These are phyloP conservation scores for Pseudochaenichthys georgianus DNA, from an alignment of 2,797 vertebrate genomes.

Conservation along the genomic window DNA sequence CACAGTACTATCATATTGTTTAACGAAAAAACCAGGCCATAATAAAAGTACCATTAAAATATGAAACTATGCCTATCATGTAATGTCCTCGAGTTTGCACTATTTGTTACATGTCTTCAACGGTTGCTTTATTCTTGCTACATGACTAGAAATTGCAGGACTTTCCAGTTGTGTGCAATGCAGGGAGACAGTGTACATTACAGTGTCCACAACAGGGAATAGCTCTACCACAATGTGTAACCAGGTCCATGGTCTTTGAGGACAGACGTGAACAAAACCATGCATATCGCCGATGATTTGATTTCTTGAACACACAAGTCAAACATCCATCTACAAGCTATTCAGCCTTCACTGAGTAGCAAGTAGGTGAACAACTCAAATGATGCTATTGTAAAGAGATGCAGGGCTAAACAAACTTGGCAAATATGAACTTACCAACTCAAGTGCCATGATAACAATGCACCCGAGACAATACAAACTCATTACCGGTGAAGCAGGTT, in stretches of 20 bases:
- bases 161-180: neutral
- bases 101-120: neutral
- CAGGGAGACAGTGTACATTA: too few species aligned
- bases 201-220: too few species aligned
- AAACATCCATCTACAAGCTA: neutral
- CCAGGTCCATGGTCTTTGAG: neutral
- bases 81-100: neutral
- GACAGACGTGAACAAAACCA: neutral
- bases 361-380: neutral
- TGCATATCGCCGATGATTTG: neutral
- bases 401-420: neutral
- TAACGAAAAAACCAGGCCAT: too few species aligned
- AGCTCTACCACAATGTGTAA: too few species aligned
- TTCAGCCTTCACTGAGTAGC: neutral
- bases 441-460: neutral
- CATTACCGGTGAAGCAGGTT: neutral
- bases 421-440: neutral
- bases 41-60: too few species aligned
- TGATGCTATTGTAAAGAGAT: neutral
- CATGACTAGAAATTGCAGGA: neutral
- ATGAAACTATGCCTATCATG: neutral
- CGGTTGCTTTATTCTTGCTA: neutral
- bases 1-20: too few species aligned
- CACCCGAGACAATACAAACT: neutral
- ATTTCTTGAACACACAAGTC: neutral